Evolutionary conservation across 35 echinoderm and acorn worm species (phyloP), one percentile per base, ranked within the genome.

Genomic region (Strongylocentrotus purpuratus): DNA sequence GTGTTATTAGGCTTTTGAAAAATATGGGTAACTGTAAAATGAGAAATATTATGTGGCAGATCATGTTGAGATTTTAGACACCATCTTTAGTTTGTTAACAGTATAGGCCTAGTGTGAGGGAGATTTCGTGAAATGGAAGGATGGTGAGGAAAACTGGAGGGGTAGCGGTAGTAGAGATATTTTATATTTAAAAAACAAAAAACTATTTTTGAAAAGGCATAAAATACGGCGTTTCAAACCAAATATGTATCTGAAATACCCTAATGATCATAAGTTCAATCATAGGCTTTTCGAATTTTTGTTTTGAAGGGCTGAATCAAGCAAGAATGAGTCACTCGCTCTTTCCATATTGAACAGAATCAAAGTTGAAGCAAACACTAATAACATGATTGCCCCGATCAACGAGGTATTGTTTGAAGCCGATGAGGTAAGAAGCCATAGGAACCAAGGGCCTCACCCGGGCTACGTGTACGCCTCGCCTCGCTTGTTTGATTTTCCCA

Each of bases 401-500:
- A 25, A 78, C 20, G 65, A 78, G 65, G 65, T 78, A 78, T 78
- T 78, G 65, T 78, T 78, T 78, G 65, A 78, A 78, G 65, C 65
- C 20, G 9, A 41, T 41, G 35, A 41, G 0, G 35, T 41, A 41
- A 28, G 65, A 78, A 78, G 65, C 20, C 65, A 7, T 78, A 78
- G 3, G 65, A 78, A 7, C 20, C 7, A 78, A 78, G 20, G 28
- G 65, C 65, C 20, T 78, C 17, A 8, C 65, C 25, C 65, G 65
- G 20, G 20, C 65, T 78, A 78, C 65, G 65, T 78, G 65, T 78
- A 78, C 15, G 7, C 65, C 22, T 78, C 65, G 65, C 48, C 17
- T 31, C 48, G 0, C 48, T 31, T 93, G 31, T 93, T 93, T 93
- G 91, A 93, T 93, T 93, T 93, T 93, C 91, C 91, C 91, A 93